phyloP scores from a whole-genome alignment of 2,113 vertebrate species.

The Labrus mixtus region DNA sequence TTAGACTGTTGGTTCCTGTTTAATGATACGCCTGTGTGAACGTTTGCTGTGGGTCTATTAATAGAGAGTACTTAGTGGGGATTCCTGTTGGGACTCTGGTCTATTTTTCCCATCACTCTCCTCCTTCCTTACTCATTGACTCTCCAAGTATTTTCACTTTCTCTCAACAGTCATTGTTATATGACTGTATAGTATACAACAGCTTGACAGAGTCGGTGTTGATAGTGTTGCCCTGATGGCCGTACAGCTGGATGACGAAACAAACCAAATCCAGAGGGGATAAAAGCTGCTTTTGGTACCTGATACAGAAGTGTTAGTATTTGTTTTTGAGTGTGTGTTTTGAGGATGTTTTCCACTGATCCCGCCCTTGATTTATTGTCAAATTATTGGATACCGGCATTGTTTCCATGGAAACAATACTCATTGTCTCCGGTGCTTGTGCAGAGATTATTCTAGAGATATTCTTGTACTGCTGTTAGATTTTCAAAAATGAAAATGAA shows the following conservation, averaged over 20 bases:
- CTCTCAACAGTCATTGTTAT: constrained; percentile 15
- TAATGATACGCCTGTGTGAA: background rate
- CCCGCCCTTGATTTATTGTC: constrained; percentile 53
- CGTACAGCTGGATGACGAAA: background rate
- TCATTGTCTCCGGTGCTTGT: constrained; percentile 34
- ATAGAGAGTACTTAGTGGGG: constrained; percentile 41
- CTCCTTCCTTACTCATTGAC: constrained; percentile 49
- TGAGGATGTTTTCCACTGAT: constrained; percentile 15
- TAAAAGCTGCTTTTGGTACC: constrained; percentile 6
- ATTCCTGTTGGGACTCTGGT: constrained; percentile 42
- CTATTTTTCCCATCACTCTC: constrained; percentile 47
- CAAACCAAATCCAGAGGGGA: constrained; percentile 1
- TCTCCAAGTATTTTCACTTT: background rate
- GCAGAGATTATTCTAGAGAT: background rate
- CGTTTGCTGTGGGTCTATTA: constrained; percentile 4
- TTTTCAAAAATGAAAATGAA: background rate
- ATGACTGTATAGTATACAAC: constrained; percentile 1
- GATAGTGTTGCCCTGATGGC: constrained; percentile 13
- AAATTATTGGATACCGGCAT: constrained; percentile 36
- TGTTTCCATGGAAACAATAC: constrained; percentile 64
- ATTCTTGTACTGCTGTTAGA: background rate
- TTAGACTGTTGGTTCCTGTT: constrained; percentile 9
- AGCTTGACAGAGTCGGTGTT: background rate
- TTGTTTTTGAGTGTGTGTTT: constrained; percentile 18
- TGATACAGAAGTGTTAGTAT: constrained; percentile 1